phyloP scores from a whole-genome alignment of 2,888 invertebrate species.

The Atrina japonica region DNA sequence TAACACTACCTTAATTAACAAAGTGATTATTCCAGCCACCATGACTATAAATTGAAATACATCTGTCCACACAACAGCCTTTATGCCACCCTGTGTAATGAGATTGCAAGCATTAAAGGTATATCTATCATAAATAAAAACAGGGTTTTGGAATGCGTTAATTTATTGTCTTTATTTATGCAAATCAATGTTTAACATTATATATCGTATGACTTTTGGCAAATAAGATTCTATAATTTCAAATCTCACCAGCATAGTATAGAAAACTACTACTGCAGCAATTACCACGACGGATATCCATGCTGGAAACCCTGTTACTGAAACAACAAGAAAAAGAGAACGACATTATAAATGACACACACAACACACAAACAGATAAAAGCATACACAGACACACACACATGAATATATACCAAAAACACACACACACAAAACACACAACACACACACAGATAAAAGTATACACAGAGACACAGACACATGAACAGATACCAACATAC shows the following conservation, averaged over 20 bases:
- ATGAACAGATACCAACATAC: too few species aligned
- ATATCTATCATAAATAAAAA: too few species aligned
- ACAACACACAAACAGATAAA: background rate
- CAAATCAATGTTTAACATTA: too few species aligned
- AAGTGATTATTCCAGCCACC: conserved; percentile 26
- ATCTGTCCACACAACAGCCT: conserved; percentile 38
- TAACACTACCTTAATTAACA: conserved; percentile 34
- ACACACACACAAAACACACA: too few species aligned
- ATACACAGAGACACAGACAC: too few species aligned
- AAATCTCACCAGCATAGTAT: conserved; percentile 34
- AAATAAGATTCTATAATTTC: too few species aligned
- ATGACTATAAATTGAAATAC: conserved; percentile 34
- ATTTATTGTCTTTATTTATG: too few species aligned
- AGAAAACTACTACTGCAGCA: conserved; percentile 18
- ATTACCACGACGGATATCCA: conserved; percentile 24
- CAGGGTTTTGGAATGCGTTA: too few species aligned
- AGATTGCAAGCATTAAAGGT: too few species aligned
- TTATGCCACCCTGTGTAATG: conserved; percentile 35
- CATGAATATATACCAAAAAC: background rate
- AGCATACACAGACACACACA: background rate
- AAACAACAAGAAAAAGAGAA: background rate
- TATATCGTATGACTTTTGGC: too few species aligned
- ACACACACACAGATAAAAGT: too few species aligned
- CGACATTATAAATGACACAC: background rate
- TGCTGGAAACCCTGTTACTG: conserved; percentile 28